Evolutionary conservation across 1,140 invertebrate genomes (phyloP).

Genomic region (Pentalonia nigronervosa): DNA sequence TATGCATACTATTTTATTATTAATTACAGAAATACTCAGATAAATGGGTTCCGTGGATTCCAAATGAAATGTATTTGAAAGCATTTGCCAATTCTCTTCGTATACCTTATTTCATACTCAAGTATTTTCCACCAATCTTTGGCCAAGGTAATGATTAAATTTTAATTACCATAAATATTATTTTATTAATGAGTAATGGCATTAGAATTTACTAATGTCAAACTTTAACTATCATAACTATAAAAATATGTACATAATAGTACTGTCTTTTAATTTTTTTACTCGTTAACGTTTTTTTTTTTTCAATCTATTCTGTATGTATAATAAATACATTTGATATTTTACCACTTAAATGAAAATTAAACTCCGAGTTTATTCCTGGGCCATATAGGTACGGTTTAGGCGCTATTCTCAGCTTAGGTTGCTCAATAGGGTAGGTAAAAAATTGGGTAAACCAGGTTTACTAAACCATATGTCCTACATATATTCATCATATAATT

Average conservation of each 20-base stretch:
- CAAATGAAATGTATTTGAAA: constrained; percentile 67
- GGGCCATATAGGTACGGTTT: background rate
- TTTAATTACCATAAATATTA: background rate
- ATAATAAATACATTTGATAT: background rate
- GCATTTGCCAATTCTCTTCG: constrained; percentile 68
- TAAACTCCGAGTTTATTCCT: background rate
- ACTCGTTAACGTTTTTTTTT: background rate
- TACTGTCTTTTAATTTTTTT: background rate
- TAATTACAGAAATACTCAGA: constrained; percentile 64
- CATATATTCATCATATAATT: background rate
- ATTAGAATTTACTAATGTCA: background rate
- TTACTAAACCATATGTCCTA: background rate
- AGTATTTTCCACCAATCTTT: background rate
- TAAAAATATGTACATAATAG: background rate
- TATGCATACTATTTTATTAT: background rate
- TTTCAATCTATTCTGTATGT: background rate
- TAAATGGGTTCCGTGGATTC: constrained; percentile 70
- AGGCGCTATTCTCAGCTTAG: background rate
- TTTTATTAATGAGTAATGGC: background rate
- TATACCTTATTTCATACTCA: constrained; percentile 40
- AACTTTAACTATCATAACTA: background rate
- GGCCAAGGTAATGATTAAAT: background rate
- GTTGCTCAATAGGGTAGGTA: background rate
- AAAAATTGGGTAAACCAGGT: background rate
- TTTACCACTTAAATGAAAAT: background rate